Evolutionary conservation across 2,888 invertebrate species (phyloP), one percentile per base, ranked within the genome.

Genomic region (Eristalis tenax): DNA sequence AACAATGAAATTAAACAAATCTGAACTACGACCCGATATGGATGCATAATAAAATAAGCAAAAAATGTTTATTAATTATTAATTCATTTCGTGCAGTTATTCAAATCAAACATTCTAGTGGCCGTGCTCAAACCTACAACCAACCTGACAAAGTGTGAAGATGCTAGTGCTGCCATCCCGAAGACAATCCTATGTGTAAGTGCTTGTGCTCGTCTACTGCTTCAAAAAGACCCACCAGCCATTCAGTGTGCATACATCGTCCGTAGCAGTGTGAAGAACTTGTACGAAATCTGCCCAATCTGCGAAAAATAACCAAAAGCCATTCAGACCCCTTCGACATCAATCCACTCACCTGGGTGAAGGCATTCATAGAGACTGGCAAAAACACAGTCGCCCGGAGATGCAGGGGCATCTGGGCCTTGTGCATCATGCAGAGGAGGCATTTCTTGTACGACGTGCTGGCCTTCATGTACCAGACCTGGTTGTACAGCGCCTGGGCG

Each of bases 271-370:
- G 92, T 91, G 57, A 91, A 92, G 69, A 92, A 92, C 74, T 92
- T 91, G 74, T 92, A 92, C 4, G 92, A 91, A 4, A 92, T 74
- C 75, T 91, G 91, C 38, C 91, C 80, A 1, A 92, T 82, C 92
- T 92, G 88, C 1, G 90, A 50, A 50, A 50, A 4, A 50, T n/a
- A 50, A 6, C n/a, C 4, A 50, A 50, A n/a, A 0, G 43, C 4
- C 6, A 50, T n/a, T n/a, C 43, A 50, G 0, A n/a, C 4, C 0
- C n/a, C n/a, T 4, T 6, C 0, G n/a, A 1, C 5, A n/a, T n/a
- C n/a, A 6, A 0, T 5, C 18, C 43, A n/a, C 43, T 40, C n/a
- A 50, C 43, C 43, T 50, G 5, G 1, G 43, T 50, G n/a, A 50
- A 50, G 43, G 43, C 43, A 6, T 18, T 50, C 43, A 50, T 50